Evolutionary conservation across 2,888 invertebrate species (phyloP).

Genomic region (Leucoma salicis): DNA sequence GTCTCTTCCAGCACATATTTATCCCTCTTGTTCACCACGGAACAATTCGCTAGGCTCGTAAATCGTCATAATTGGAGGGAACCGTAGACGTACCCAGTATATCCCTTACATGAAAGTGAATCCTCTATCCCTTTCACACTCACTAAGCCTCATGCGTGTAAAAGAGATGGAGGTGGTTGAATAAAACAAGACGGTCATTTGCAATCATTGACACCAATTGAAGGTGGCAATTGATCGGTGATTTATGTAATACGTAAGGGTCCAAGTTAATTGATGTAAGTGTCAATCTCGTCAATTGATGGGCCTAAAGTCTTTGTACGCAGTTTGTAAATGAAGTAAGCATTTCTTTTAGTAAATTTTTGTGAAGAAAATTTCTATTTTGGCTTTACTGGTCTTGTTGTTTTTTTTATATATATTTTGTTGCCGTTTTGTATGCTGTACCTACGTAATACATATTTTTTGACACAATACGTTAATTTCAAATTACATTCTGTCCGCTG

Average conservation of each 20-base stretch:
- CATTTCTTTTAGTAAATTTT: background rate
- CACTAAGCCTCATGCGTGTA: background rate
- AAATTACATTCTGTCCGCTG: no score
- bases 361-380: no score
- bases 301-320: constrained; percentile 8
- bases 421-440: no score
- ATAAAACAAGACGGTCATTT: constrained; percentile 29
- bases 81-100: constrained; percentile 37
- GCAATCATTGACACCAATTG: constrained; percentile 31
- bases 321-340: background rate
- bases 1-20: constrained; percentile 19
- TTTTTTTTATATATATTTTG: no score
- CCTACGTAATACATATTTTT: no score
- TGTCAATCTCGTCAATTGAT: constrained; percentile 10
- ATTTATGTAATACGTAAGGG: constrained; percentile 11
- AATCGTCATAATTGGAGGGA: constrained; percentile 60
- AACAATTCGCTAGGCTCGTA: constrained; percentile 49
- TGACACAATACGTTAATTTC: no score
- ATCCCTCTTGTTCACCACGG: constrained; percentile 18
- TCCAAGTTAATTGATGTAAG: constrained; percentile 9
- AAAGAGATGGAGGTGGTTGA: constrained; percentile 7
- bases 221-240: constrained; percentile 19
- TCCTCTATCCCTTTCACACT: constrained; percentile 14
- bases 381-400: no score
- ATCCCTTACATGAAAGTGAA: constrained; percentile 22